These are phyloP conservation scores for Palythoa grandis DNA, from an alignment of 92 coral and sea anemone species.

Conservation along the genomic window DNA sequence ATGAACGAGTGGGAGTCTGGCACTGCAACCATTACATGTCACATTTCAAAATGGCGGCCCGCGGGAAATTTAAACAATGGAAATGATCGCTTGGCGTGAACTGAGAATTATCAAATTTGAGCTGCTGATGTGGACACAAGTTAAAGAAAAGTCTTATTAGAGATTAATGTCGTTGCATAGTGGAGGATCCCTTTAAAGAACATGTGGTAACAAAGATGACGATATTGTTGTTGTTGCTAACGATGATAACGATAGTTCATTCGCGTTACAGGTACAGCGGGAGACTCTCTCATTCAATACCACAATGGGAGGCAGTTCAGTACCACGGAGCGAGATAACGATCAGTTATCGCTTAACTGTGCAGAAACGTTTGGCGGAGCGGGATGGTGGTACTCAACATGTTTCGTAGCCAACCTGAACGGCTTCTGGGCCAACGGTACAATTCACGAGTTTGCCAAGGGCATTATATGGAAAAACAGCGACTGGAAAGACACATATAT, in stretches of 20 bases:
- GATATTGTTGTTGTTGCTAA: background rate
- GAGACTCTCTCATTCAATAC: slow-evolving; percentile 14
- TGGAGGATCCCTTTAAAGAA: too few species aligned
- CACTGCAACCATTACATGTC: too few species aligned
- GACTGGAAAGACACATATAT: slow-evolving; percentile 32
- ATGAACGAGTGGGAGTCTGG: too few species aligned
- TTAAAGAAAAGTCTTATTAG: too few species aligned
- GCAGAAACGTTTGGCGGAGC: slow-evolving; percentile 13
- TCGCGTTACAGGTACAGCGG: slow-evolving; percentile 29
- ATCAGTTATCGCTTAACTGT: slow-evolving; percentile 21
- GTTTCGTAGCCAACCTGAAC: slow-evolving; percentile 22
- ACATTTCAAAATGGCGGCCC: too few species aligned
- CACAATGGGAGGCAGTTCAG: slow-evolving; percentile 44
- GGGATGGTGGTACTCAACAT: slow-evolving; percentile 43
- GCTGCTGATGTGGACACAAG: too few species aligned
- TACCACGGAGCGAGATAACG: slow-evolving; percentile 26
- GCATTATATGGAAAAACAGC: slow-evolving; percentile 9
- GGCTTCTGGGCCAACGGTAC: slow-evolving; percentile 36
- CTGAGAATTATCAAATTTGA: too few species aligned
- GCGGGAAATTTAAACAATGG: too few species aligned
- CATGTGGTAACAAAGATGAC: background rate
- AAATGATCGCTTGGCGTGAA: too few species aligned
- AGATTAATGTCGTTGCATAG: too few species aligned
- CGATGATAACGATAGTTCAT: background rate
- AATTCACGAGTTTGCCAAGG: slow-evolving; percentile 8